Evolutionary conservation across 2,888 invertebrate species (phyloP).

Genomic region (Balanococcus diminutus): DNA sequence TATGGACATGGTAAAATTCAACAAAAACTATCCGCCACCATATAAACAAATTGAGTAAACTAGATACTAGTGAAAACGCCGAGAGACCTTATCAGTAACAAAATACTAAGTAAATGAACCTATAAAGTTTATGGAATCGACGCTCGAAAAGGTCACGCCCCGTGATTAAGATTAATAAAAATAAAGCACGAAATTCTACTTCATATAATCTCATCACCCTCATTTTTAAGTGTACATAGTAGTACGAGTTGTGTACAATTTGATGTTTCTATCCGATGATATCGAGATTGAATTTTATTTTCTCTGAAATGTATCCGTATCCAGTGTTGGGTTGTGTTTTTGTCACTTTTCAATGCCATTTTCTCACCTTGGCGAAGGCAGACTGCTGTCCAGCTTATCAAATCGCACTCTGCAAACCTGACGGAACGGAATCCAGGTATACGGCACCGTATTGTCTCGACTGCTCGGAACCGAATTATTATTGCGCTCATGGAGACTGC

Average conservation of each 20-base stretch:
- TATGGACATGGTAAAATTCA: too few species aligned
- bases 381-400: not conserved
- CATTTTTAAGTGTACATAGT: not conserved
- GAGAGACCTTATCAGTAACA: not conserved
- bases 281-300: not conserved
- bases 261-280: not conserved
- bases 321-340: not conserved
- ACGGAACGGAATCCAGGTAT: not conserved
- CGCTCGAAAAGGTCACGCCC: not conserved
- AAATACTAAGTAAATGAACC: not conserved
- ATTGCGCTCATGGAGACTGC: not conserved
- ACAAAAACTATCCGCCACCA: too few species aligned
- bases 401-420: not conserved
- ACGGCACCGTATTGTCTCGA: not conserved
- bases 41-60: too few species aligned
- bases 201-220: not conserved
- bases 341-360: not conserved
- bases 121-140: not conserved
- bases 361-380: not conserved
- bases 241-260: not conserved
- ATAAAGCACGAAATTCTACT: not conserved
- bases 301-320: not conserved
- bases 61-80: too few species aligned
- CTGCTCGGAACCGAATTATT: not conserved
- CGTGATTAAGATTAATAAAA: not conserved